Base-by-base conservation (phyloP, 2,113 vertebrate genomes). In the Oreotrochilus melanogaster region DNA sequence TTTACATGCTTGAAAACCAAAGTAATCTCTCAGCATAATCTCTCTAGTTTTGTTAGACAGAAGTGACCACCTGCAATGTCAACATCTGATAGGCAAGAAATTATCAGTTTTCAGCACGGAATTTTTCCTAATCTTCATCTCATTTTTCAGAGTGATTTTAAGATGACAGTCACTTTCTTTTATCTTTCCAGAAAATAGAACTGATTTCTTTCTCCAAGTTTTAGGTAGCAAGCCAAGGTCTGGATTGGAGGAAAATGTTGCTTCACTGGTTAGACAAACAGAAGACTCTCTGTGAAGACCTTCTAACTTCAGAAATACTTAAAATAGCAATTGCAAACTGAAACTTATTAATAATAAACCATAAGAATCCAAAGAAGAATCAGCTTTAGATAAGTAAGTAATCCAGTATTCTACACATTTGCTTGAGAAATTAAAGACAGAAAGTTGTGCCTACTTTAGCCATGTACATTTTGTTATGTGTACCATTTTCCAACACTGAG, bases 361-460 rank as follows among this genome's bases (percentile, higher is more conserved):
- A 0, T 37, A 43, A 67, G 22, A 39, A 80, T 50, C 9, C 14
- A 50, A 47, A 60, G 9, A 81, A 58, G 3, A 78, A 78, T 71
- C 35, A 64, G 3, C 10, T 56, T 61, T 30, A 67, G 7, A 74
- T 9, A 89, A 79, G 8, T 54, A 73, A 74, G 10, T 64, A 81
- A 89, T 64, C 14, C 9, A 64, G 4, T 61, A 9, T 31, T 82
- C 21, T 69, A 31, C 5, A 61, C 4, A 30, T 0, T 1, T 0
- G 47, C 8, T 8, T 27, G 14, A 60, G 21, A 78, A 89, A 91
- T 71, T 33, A 60, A 30, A 51, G 23, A 30, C 10, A 47, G 51
- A 81, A 51, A n/a, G 0, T 21, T 18, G 0, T 50, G 53, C 39
- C 14, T 79, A 24, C 5, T 86, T 61, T 64, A 54, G 9, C 7